Conservation (phyloP, 2,113 vertebrate genomes). For the Nansenia antarctica region DNA sequence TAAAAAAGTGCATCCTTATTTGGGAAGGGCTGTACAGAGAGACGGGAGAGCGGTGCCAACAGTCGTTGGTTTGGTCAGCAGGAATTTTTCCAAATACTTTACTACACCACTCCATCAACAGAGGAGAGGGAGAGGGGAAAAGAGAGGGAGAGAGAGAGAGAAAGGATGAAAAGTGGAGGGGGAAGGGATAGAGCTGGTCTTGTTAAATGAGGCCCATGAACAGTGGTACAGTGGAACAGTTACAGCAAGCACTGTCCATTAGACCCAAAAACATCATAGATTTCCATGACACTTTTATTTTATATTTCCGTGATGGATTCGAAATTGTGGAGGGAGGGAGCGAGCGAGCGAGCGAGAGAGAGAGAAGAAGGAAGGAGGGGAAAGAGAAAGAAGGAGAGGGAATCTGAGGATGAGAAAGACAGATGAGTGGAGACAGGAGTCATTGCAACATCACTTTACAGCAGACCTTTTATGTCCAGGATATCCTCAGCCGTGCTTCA, state of each 20-base stretch:
- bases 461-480: constrained; percentile 58
- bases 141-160: not conserved
- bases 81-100: not conserved
- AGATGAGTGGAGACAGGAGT: constrained; percentile 11
- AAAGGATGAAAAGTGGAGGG: not conserved
- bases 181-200: not conserved
- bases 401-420: not conserved
- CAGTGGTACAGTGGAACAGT: not conserved
- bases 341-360: not conserved
- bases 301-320: not conserved
- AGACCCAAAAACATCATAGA: too few species aligned
- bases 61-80: not conserved
- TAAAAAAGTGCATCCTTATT: constrained; percentile 30
- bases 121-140: not conserved
- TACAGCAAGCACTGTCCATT: not conserved
- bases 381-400: not conserved
- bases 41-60: not conserved
- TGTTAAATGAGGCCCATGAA: not conserved
- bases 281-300: not conserved
- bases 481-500: constrained; percentile 4
- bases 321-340: not conserved
- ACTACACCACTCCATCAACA: not conserved
- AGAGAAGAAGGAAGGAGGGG: not conserved
- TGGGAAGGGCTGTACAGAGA: constrained; percentile 2
- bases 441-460: constrained; percentile 29